Base-by-base conservation (phyloP, 1,140 invertebrate species). In the Hormaphis cornu region DNA sequence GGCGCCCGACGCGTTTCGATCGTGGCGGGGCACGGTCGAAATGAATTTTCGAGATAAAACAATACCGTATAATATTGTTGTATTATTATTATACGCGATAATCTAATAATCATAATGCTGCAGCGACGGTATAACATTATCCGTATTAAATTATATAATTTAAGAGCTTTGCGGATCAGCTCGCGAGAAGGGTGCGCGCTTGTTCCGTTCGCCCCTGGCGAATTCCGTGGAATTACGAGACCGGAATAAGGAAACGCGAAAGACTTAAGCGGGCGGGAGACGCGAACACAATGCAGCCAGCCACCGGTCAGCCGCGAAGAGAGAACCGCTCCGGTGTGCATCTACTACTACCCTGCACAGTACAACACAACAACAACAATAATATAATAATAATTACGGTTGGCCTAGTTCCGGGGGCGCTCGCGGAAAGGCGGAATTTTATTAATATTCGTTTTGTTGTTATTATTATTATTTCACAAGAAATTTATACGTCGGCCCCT, bases 241-340 rank as follows among this genome's bases (percentile, higher is more conserved):
- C 61, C 61, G 61, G 61, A 66, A 66, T 66, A 66, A 66, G 61
- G 61, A 66, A 66, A 66, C 61, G n/a, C n/a, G 61, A 66, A 66
- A 66, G 61, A 66, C 61, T 50, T 66, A 50, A 66, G 28, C 28
- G 61, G 26, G 42, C 20, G 59, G 59, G 12, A 8, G 18, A 5
- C 28, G 28, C 12, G 28, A 28, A 48, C 44, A 66, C 61, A 66
- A 66, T 66, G 61, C 44, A n/a, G n/a, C n/a, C n/a, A n/a, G n/a
- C n/a, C n/a, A 66, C 61, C 44, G 61, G 61, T 66, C 61, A 66
- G 44, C 28, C 44, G 42, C 26, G 22, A 63, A 22, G 44, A 20
- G 33, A 48, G 9, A 46, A 37, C 14, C 6, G 18, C 18, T 46
- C 12, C 42, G 42, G 42, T 16, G 12, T 10, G 42, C 42, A n/a